Percentiles rank a stretch among this genome's conserved stretches.
Conservation (phyloP, 2,888 invertebrate species). For the Dryomyza anilis region DNA sequence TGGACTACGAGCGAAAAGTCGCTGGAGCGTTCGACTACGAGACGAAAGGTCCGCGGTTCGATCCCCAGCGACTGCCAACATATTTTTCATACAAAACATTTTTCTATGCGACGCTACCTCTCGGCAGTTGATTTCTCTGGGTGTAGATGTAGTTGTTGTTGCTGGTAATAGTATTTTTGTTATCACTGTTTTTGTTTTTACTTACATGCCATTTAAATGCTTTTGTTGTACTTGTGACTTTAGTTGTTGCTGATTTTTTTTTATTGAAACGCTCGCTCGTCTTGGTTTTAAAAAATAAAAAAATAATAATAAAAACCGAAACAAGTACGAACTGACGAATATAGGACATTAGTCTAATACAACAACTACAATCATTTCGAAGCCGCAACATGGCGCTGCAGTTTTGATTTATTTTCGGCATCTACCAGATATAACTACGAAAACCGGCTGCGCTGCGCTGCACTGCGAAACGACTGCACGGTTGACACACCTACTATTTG, state of each 20-base stretch:
- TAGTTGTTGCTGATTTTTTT: neutral
- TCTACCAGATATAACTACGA: conserved; percentile 13
- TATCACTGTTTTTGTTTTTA: neutral
- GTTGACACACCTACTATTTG: conserved; percentile 14
- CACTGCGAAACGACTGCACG: neutral
- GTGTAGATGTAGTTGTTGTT: neutral
- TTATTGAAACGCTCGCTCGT: neutral
- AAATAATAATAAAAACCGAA: neutral
- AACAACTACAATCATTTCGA: neutral
- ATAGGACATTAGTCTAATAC: conserved; percentile 8
- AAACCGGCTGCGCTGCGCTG: neutral
- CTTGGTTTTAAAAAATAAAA: neutral
- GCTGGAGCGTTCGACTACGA: too few species aligned
- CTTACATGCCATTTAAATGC: neutral
- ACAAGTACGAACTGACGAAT: conserved; percentile 3
- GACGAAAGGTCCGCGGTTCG: too few species aligned
- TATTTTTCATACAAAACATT: too few species aligned
- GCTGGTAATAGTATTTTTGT: neutral
- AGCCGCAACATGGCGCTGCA: conserved; percentile 2
- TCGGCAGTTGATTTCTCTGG: too few species aligned
- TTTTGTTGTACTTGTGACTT: too few species aligned
- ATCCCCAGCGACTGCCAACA: too few species aligned
- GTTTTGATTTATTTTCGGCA: conserved; percentile 23
- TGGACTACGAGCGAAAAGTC: too few species aligned
- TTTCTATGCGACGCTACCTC: too few species aligned